phyloP scores from a whole-genome alignment of 2,888 invertebrate species.

The Nomada flava region DNA sequence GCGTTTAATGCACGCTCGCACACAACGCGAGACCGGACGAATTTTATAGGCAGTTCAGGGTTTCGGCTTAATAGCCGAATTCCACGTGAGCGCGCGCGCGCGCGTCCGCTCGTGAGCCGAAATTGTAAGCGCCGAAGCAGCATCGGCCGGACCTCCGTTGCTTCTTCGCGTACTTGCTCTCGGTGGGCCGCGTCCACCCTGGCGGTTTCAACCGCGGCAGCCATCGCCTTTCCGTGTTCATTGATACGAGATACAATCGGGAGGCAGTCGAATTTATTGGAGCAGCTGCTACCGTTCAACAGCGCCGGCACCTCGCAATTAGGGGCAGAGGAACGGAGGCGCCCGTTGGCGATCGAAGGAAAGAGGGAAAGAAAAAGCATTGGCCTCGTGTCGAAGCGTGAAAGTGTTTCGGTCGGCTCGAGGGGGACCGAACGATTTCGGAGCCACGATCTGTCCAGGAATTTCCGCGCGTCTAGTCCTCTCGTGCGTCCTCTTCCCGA shows the following conservation, averaged over 20 bases:
- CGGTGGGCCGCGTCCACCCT: too few species aligned
- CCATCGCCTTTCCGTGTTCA: not conserved
- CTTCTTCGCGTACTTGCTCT: not conserved
- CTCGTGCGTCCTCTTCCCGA: slow-evolving; percentile 24
- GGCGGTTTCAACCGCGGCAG: not conserved
- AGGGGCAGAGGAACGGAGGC: not conserved
- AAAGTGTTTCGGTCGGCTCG: slow-evolving; percentile 38
- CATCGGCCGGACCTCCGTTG: slow-evolving; percentile 5
- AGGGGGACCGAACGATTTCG: slow-evolving; percentile 43
- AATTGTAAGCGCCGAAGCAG: slow-evolving; percentile 15
- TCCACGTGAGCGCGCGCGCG: slow-evolving; percentile 71
- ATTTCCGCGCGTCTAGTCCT: not conserved
- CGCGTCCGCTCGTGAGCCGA: slow-evolving; percentile 15
- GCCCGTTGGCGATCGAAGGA: too few species aligned
- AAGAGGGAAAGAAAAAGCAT: not conserved
- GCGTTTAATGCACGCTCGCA: slow-evolving; percentile 79
- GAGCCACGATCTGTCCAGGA: slow-evolving; percentile 70
- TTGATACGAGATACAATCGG: not conserved
- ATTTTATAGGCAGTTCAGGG: slow-evolving; percentile 83
- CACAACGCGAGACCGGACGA: slow-evolving; percentile 82
- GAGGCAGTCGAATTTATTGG: not conserved
- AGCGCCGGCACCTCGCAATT: not conserved
- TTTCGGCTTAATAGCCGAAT: slow-evolving; percentile 83
- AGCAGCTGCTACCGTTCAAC: not conserved
- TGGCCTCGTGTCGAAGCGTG: too few species aligned